Percentiles rank a stretch among this genome's conserved stretches.
These are phyloP conservation scores for Limosa lapponica DNA, from an alignment of 2,797 vertebrate species.

Conservation along the genomic window DNA sequence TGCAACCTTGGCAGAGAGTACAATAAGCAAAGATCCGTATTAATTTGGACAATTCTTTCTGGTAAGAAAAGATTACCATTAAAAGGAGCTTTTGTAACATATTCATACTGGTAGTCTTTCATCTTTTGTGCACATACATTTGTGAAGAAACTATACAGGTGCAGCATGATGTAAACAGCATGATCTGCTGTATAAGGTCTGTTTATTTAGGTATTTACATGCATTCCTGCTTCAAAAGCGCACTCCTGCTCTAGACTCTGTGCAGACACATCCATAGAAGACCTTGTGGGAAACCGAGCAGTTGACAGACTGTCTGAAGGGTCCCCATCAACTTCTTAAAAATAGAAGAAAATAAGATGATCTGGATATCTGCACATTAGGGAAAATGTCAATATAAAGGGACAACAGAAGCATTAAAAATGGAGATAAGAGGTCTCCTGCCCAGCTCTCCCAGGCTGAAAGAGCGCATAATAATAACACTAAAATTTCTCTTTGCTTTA, in stretches of 20 bases:
- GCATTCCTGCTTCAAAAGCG: not conserved
- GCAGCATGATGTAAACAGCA: not conserved
- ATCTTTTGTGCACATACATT: not conserved
- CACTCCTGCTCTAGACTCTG: not conserved
- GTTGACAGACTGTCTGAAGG: not conserved
- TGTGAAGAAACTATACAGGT: not conserved
- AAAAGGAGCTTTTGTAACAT: not conserved
- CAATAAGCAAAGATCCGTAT: not conserved
- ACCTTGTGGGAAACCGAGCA: not conserved
- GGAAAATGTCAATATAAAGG: not conserved
- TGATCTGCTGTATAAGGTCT: not conserved
- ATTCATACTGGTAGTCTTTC: not conserved
- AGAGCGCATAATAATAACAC: not conserved
- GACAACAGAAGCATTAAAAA: not conserved
- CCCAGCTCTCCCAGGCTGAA: not conserved
- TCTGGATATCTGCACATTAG: not conserved
- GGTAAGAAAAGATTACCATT: not conserved
- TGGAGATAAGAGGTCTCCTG: not conserved
- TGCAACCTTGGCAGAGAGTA: not conserved
- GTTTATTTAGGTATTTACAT: not conserved
- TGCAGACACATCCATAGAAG: not conserved
- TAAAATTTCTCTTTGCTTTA: not conserved
- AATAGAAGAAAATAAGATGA: not conserved
- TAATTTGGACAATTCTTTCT: not conserved
- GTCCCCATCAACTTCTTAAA: not conserved